Evolutionary conservation across 1,140 invertebrate species (phyloP).

Genomic region (Drosophila dunni): DNA sequence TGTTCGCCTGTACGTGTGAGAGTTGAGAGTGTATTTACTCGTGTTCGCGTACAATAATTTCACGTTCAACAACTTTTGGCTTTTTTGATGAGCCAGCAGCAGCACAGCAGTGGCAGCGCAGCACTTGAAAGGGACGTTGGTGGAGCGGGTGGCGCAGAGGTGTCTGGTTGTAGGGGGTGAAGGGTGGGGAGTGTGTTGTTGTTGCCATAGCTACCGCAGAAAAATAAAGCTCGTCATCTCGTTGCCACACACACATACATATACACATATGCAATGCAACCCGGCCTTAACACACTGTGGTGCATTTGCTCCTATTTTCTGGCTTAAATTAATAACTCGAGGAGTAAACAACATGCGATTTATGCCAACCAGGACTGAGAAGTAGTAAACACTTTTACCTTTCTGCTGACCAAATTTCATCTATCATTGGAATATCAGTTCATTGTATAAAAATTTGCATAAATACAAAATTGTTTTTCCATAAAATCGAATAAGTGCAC

Average conservation of each 20-base stretch:
- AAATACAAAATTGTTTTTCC: no score
- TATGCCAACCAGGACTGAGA: no score
- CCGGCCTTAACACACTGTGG: background rate
- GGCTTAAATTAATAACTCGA: no score
- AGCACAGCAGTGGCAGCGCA: constrained; percentile 27
- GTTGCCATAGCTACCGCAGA: constrained; percentile 71
- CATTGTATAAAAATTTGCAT: no score
- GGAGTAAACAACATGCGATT: no score
- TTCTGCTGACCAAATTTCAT: no score
- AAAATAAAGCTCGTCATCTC: constrained; percentile 62
- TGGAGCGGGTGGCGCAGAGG: constrained; percentile 28
- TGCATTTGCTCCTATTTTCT: no score
- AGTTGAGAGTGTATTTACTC: constrained; percentile 67
- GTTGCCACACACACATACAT: constrained; percentile 37
- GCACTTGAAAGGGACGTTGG: constrained; percentile 63
- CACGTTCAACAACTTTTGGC: constrained; percentile 82
- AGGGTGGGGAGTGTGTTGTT: background rate
- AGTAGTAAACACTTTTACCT: no score
- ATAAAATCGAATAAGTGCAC: no score
- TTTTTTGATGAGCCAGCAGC: constrained; percentile 77
- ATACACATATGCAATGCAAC: constrained; percentile 11
- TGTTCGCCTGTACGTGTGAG: constrained; percentile 23
- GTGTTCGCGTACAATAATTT: constrained; percentile 80
- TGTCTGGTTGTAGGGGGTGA: constrained; percentile 1
- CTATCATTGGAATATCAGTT: no score